A percentile compares a stretch with the other conserved stretches of the same genome.
Conservation (phyloP, 2,113 vertebrate genomes). For the Ictalurus furcatus region DNA sequence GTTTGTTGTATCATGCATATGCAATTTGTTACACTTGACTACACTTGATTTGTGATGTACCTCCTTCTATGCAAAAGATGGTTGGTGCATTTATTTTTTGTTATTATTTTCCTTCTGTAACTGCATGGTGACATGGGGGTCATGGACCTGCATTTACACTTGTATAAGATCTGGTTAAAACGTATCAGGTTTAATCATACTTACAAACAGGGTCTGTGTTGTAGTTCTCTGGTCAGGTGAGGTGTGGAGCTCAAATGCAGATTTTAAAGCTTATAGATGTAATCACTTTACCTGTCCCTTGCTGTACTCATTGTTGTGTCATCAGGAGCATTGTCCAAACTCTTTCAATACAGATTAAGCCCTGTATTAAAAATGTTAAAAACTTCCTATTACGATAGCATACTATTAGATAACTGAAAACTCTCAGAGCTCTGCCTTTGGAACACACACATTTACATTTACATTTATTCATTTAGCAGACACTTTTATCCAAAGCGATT, state of each 20-base stretch:
- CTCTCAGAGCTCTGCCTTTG: neutral
- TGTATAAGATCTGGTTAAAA: neutral
- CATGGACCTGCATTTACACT: neutral
- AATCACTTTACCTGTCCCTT: neutral
- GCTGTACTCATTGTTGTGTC: neutral
- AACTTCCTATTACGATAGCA: neutral
- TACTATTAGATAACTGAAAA: too few species aligned
- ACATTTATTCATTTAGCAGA: too few species aligned
- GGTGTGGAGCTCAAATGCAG: slow-evolving; percentile 2
- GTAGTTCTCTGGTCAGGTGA: neutral
- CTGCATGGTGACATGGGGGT: neutral
- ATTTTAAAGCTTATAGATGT: neutral
- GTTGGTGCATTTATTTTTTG: neutral
- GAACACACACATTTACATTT: neutral
- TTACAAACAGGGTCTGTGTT: neutral
- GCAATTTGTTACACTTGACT: neutral
- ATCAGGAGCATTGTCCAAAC: neutral
- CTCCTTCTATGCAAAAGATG: neutral
- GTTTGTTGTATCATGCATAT: neutral
- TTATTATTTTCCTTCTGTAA: neutral
- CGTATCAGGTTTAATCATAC: neutral
- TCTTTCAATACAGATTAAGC: neutral
- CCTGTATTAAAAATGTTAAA: neutral
- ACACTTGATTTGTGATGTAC: neutral
- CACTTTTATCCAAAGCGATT: too few species aligned